These are phyloP conservation scores for Oncorhynchus keta DNA, from an alignment of 2,113 vertebrate species.

Conservation along the genomic window DNA sequence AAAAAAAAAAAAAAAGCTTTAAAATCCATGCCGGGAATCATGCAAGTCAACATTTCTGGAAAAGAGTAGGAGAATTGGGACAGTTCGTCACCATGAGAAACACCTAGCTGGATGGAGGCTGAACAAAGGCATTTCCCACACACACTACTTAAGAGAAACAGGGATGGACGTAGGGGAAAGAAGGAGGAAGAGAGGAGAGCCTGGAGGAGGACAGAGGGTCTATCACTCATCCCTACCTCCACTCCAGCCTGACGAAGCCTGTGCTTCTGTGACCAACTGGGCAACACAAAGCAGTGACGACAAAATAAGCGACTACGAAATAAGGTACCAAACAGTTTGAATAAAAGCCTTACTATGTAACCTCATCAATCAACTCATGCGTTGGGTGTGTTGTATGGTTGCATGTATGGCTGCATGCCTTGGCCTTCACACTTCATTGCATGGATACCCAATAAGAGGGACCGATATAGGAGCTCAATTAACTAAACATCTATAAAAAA, in stretches of 20 bases:
- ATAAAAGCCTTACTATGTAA: background rate
- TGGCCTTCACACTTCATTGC: background rate
- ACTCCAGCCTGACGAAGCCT: conserved; percentile 61
- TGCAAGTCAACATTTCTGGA: too few species aligned
- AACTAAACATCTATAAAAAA: too few species aligned
- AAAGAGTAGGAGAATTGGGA: too few species aligned
- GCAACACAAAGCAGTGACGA: conserved; percentile 44
- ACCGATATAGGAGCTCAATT: too few species aligned
- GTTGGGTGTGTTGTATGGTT: background rate
- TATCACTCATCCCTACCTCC: conserved; percentile 53
- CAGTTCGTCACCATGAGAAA: conserved; percentile 5
- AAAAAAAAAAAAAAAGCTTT: too few species aligned
- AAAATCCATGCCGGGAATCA: too few species aligned
- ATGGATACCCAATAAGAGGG: background rate
- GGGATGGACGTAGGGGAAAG: conserved; percentile 24
- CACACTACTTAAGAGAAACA: background rate
- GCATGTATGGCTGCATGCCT: background rate
- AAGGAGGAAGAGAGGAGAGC: conserved; percentile 26
- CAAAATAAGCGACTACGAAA: conserved; percentile 30
- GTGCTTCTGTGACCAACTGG: conserved; percentile 60
- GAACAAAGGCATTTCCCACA: background rate
- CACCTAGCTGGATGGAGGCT: background rate
- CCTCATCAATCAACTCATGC: background rate
- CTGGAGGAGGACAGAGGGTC: conserved; percentile 29
- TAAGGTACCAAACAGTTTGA: background rate